Base-by-base conservation (phyloP, 2,797 vertebrate species). In the Pempheris klunzingeri region DNA sequence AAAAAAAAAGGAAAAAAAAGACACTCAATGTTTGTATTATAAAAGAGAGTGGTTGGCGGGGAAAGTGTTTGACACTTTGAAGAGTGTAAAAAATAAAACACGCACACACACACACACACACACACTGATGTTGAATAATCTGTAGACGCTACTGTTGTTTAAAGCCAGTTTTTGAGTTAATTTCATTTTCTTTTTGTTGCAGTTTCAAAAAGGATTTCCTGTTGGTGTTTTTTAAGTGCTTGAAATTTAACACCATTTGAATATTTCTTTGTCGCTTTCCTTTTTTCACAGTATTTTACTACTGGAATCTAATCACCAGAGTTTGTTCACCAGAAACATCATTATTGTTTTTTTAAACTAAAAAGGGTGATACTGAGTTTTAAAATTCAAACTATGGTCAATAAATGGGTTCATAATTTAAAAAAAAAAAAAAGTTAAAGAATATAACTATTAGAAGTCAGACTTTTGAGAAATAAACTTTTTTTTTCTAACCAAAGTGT, bases 401-500 rank as follows among this genome's bases (percentile, higher is more conserved):
- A 60, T 82, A 80, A 74, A 77, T 67, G 53, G 77, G 63, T 89
- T 86, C 44, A 67, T 30, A 62, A 71, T 83, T 84, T 72, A 53
- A 77, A 86, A 81, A 74, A 64, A 81, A 47, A 81, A 63, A 68
- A 49, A 58, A 43, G 28, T 58, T 17, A 36, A 60, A 64, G 36
- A 68, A 71, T 62, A 77, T 26, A 75, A 63, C 55, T 76, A 81
- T 81, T 66, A 87, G 75, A 59, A 90, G 79, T 83, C 83, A 43
- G 64, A 83, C 73, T 92, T 92, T 92, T 92, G 81, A 83, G 82
- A 90, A 90, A 78, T 78, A 69, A 80, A 77, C 60, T 58, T 81
- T 86, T 92, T n/a, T 95, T 95, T 96, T 94, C 80, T 94, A 95
- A 93, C 87, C 92, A 94, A 93, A 92, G 90, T 93, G 91, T 92